phyloP scores from a whole-genome alignment of 2,888 invertebrate genomes.

The Noctua janthina region DNA sequence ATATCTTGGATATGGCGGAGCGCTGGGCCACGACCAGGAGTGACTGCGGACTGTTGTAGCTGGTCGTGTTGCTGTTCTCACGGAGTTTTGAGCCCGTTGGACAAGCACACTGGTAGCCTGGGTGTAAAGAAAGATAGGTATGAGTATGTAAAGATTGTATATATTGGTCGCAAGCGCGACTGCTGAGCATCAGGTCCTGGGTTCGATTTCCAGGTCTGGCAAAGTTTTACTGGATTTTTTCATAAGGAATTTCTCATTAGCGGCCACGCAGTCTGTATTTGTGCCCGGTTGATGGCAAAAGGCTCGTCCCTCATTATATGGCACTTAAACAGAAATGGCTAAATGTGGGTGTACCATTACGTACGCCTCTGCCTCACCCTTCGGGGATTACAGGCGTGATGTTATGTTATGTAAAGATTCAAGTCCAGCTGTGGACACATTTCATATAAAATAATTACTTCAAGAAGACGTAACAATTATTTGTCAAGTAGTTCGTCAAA shows the following conservation, averaged over 20 bases:
- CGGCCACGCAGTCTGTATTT: background rate
- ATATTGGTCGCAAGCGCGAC: background rate
- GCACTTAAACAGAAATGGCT: background rate
- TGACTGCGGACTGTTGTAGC: conserved; percentile 94
- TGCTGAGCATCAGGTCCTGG: background rate
- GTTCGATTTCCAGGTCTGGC: background rate
- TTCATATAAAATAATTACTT: background rate
- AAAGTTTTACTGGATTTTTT: background rate
- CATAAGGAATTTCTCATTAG: background rate
- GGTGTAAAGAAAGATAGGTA: conserved; percentile 2
- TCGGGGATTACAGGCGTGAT: background rate
- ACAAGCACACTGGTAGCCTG: conserved; percentile 94
- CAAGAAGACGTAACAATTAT: background rate
- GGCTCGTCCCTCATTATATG: background rate
- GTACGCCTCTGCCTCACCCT: background rate
- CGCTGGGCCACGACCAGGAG: conserved; percentile 95
- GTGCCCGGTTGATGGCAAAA: background rate
- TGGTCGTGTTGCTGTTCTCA: conserved; percentile 87
- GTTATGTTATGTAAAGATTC: background rate
- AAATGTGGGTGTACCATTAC: background rate
- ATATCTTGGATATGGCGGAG: conserved; percentile 95
- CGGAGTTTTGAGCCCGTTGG: conserved; percentile 94
- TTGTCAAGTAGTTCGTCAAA: background rate
- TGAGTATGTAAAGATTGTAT: background rate
- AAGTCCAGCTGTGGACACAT: background rate